A percentile compares a stretch with the other conserved stretches of the same genome.
Conservation (phyloP, 2,797 vertebrate species). For the Forpus xanthops region DNA sequence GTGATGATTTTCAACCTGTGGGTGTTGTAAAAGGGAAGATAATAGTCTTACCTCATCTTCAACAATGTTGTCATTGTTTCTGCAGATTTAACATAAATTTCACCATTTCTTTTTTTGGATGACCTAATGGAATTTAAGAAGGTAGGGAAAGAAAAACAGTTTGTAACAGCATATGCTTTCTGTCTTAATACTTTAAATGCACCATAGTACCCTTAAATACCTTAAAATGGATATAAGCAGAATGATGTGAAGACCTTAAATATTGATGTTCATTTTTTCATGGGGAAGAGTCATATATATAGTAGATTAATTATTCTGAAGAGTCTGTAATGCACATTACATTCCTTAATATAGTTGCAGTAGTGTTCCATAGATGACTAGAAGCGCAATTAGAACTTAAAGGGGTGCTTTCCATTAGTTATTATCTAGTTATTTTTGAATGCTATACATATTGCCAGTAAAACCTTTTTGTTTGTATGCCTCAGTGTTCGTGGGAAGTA, state of each 20-base stretch:
- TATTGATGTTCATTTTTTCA: neutral
- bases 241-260: neutral
- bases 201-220: neutral
- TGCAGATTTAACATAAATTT: neutral
- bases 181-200: neutral
- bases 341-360: neutral
- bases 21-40: constrained; percentile 1
- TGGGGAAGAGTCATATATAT: neutral
- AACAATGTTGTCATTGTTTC: neutral
- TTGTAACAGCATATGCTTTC: neutral
- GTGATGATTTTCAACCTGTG: neutral
- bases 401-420: neutral
- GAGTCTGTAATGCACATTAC: neutral
- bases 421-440: neutral
- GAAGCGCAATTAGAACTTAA: neutral
- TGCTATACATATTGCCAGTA: neutral
- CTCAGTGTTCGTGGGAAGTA: neutral
- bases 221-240: neutral
- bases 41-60: neutral
- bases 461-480: neutral
- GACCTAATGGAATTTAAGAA: neutral
- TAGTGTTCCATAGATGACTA: neutral
- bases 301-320: neutral
- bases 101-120: neutral
- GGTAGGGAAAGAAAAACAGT: neutral